phyloP scores from a whole-genome alignment of 2,113 vertebrate species.

The Hemiprocne comata region DNA sequence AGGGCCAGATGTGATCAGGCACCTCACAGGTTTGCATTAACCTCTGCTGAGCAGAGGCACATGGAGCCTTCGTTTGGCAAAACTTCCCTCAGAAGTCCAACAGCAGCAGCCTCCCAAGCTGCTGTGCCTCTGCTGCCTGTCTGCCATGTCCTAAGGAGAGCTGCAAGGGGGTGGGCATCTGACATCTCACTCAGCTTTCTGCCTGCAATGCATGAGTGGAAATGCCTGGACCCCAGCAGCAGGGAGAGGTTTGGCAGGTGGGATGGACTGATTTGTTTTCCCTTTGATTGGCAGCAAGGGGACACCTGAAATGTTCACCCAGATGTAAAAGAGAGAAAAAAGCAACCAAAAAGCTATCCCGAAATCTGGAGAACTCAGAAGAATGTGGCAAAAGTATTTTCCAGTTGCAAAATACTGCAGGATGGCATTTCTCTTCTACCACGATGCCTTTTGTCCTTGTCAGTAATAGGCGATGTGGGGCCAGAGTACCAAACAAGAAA shows the following conservation, averaged over 20 bases:
- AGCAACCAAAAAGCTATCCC: not conserved
- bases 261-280: not conserved
- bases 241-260: not conserved
- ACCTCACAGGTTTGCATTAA: not conserved
- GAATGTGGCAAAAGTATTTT: not conserved
- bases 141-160: not conserved
- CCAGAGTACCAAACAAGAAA: not conserved
- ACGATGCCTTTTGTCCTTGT: not conserved
- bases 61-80: accelerated
- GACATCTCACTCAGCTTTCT: not conserved
- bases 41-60: not conserved
- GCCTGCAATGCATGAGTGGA: accelerated
- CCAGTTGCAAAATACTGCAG: not conserved
- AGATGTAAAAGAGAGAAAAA: not conserved
- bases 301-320: not conserved
- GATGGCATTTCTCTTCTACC: not conserved
- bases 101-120: not conserved
- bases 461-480: not conserved
- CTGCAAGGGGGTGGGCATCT: not conserved
- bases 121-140: not conserved
- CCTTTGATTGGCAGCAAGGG: not conserved
- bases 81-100: accelerated
- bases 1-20: not conserved
- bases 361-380: not conserved
- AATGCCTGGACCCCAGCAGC: accelerated